Percentiles rank a stretch among this genome's conserved stretches.
Evolutionary conservation across 1,140 invertebrate species (phyloP).

Genomic region (Epicauta chinensis): DNA sequence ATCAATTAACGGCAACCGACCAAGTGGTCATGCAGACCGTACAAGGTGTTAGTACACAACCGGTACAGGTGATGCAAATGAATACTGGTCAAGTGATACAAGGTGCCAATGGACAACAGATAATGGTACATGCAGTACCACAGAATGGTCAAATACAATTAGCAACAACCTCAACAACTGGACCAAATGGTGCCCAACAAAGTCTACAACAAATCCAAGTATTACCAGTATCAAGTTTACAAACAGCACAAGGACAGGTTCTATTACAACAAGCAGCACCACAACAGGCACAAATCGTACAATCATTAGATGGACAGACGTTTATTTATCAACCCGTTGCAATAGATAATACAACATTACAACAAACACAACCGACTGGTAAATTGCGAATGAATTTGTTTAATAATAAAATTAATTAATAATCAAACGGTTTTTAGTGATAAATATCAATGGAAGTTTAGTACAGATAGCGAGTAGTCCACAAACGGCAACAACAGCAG

Average conservation of each 20-base stretch:
- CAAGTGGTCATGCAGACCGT: slow-evolving; percentile 41
- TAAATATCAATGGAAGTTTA: slow-evolving; percentile 68
- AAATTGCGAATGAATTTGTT: slow-evolving; percentile 8
- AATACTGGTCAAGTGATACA: slow-evolving; percentile 41
- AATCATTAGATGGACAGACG: slow-evolving; percentile 90
- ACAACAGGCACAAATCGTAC: slow-evolving; percentile 74
- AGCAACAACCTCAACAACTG: slow-evolving; percentile 49
- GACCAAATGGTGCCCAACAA: slow-evolving; percentile 59
- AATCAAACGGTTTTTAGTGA: slow-evolving; percentile 46
- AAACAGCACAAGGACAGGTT: slow-evolving; percentile 45
- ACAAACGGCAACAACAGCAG: slow-evolving; percentile 35
- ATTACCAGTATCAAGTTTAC: background rate
- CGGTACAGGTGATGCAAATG: slow-evolving; percentile 42
- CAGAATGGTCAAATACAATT: slow-evolving; percentile 53
- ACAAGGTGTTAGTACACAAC: slow-evolving; percentile 36
- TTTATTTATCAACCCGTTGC: slow-evolving; percentile 82
- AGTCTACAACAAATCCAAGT: slow-evolving; percentile 54
- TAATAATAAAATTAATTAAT: slow-evolving; percentile 11
- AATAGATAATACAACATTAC: slow-evolving; percentile 48
- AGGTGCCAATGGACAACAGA: slow-evolving; percentile 43
- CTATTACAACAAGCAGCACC: slow-evolving; percentile 54
- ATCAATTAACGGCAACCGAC: slow-evolving; percentile 37
- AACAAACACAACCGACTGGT: slow-evolving; percentile 58
- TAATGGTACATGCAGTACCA: slow-evolving; percentile 43
- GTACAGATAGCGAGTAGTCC: slow-evolving; percentile 55